A percentile compares a stretch with the other conserved stretches of the same genome.
phyloP scores from a whole-genome alignment of 2,888 invertebrate genomes.

The Eupithecia abbreviata region DNA sequence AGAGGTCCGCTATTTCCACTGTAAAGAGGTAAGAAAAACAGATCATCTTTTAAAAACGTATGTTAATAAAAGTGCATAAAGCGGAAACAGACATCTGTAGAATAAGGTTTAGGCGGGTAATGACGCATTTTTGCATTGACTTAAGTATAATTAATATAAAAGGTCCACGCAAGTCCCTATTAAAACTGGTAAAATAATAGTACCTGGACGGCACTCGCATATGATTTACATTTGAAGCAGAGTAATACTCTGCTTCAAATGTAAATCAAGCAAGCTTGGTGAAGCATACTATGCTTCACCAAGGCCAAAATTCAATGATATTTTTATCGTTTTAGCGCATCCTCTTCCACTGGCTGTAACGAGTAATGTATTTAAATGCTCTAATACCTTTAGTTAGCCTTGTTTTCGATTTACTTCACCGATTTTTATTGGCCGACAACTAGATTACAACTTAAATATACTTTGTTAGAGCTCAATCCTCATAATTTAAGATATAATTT shows the following conservation, averaged over 20 bases:
- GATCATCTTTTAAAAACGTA: not conserved
- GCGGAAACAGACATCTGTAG: not conserved
- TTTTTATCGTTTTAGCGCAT: slow-evolving; percentile 27
- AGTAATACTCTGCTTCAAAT: too few species aligned
- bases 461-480: not conserved
- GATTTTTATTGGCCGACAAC: slow-evolving; percentile 10
- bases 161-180: not conserved
- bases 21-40: slow-evolving; percentile 69
- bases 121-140: not conserved
- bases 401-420: slow-evolving; percentile 4
- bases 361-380: slow-evolving; percentile 29
- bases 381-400: slow-evolving; percentile 11
- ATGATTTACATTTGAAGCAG: not conserved
- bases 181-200: not conserved
- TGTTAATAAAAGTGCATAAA: not conserved
- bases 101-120: not conserved
- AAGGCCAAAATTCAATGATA: not conserved
- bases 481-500: not conserved
- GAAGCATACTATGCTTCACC: not conserved
- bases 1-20: slow-evolving; percentile 73
- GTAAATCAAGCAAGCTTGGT: too few species aligned
- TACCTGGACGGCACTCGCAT: not conserved
- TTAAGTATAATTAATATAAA: not conserved
- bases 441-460: not conserved
- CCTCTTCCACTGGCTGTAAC: slow-evolving; percentile 11